A percentile compares a stretch with the other conserved stretches of the same genome.
Conservation (phyloP, 2,888 invertebrate species). For the Leptinotarsa haldemani region DNA sequence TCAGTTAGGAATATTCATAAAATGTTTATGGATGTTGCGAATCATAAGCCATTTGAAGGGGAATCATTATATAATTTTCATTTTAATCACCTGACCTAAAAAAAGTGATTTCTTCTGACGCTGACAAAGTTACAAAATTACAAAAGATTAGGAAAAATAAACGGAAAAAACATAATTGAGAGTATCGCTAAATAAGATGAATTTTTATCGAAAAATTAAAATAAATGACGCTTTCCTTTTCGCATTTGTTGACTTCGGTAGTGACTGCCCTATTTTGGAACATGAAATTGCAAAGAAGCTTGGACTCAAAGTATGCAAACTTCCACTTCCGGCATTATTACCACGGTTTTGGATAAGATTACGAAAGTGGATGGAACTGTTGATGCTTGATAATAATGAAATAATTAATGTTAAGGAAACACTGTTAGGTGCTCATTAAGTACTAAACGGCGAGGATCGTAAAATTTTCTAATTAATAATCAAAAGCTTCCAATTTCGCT, state of each 20-base stretch:
- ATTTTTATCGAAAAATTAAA: background rate
- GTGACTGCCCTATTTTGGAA: background rate
- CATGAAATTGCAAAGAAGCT: background rate
- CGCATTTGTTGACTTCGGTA: background rate
- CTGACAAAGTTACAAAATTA: background rate
- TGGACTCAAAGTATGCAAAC: background rate
- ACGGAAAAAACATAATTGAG: background rate
- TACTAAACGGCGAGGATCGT: too few species aligned
- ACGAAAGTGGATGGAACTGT: background rate
- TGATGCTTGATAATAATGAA: too few species aligned
- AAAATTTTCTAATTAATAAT: too few species aligned
- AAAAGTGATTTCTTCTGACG: background rate
- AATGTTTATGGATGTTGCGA: conserved; percentile 2
- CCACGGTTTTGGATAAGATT: background rate
- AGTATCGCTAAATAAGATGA: background rate
- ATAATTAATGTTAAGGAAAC: too few species aligned
- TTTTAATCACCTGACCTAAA: background rate
- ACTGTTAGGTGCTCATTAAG: too few species aligned
- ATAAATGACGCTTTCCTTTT: background rate
- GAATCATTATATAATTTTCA: background rate
- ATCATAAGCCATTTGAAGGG: background rate
- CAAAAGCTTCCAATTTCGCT: too few species aligned
- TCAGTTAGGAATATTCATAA: background rate
- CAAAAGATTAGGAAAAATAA: too few species aligned
- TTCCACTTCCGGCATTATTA: background rate